A percentile compares a stretch with the other conserved stretches of the same genome.
Conservation (phyloP, 2,888 invertebrate genomes). For the Trileptium ribeirensis region DNA sequence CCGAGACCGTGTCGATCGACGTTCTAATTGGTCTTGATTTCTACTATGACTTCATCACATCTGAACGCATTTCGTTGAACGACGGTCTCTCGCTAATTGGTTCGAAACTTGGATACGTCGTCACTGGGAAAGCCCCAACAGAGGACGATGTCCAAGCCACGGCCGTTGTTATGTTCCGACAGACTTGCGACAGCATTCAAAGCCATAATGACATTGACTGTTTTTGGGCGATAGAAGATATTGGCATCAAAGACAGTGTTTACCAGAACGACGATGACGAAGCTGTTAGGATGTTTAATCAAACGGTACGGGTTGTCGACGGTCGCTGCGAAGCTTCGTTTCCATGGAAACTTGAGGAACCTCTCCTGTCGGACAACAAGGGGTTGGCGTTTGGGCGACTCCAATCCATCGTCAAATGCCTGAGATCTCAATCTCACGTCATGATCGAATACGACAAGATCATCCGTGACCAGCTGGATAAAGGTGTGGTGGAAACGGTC, state of each 20-base stretch:
- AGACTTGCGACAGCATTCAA: not conserved
- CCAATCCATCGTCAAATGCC: not conserved
- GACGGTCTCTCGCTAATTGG: not conserved
- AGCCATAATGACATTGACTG: not conserved
- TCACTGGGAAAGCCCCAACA: not conserved
- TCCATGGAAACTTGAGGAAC: not conserved
- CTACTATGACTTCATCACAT: not conserved
- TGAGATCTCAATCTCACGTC: slow-evolving; percentile 5
- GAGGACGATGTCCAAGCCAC: not conserved
- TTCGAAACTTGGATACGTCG: not conserved
- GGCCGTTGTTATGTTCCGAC: no score
- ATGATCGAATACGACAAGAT: slow-evolving; percentile 28
- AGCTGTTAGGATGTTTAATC: not conserved
- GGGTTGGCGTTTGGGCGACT: not conserved
- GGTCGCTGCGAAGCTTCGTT: not conserved
- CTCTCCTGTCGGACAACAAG: not conserved
- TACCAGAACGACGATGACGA: not conserved
- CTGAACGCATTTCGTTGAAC: not conserved
- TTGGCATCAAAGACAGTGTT: not conserved
- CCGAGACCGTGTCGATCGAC: not conserved
- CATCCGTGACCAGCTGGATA: slow-evolving; percentile 32
- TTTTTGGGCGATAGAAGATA: not conserved
- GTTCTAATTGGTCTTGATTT: not conserved
- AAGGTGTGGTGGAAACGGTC: slow-evolving; percentile 35
- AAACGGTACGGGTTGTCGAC: not conserved